A percentile compares a stretch with the other conserved stretches of the same genome.
Evolutionary conservation across 2,113 vertebrate genomes (phyloP).

Genomic region (Synodontis membranacea): DNA sequence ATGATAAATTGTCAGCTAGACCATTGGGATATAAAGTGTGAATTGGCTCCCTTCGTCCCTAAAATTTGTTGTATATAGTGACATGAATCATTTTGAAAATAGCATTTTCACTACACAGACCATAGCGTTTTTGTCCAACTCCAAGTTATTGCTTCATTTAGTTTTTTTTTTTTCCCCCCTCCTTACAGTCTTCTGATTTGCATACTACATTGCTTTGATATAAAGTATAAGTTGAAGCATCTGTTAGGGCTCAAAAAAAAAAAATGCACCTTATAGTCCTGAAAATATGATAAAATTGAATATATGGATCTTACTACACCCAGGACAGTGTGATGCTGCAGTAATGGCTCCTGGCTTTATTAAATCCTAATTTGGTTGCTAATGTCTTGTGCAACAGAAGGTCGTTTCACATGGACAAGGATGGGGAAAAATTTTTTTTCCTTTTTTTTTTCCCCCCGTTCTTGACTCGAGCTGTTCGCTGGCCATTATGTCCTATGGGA

Average conservation of each 20-base stretch:
- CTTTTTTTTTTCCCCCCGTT: background rate
- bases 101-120: slow-evolving; percentile 36
- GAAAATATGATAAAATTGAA: slow-evolving; percentile 7
- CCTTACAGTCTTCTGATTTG: slow-evolving; percentile 42
- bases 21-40: slow-evolving; percentile 30
- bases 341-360: slow-evolving; percentile 42
- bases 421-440: background rate
- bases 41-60: slow-evolving; percentile 37
- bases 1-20: slow-evolving; percentile 49
- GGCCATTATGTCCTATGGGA: slow-evolving; percentile 15
- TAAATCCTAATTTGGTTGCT: slow-evolving; percentile 45
- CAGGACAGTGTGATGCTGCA: slow-evolving; percentile 10
- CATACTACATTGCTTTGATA: slow-evolving; percentile 23
- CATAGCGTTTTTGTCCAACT: slow-evolving; percentile 14
- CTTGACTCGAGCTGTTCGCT: slow-evolving; percentile 6
- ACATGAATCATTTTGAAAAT: slow-evolving; percentile 47
- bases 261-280: background rate
- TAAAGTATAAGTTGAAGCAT: background rate
- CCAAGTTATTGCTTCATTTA: slow-evolving; percentile 39
- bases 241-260: background rate
- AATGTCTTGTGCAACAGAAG: slow-evolving; percentile 17
- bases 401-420: background rate
- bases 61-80: slow-evolving; percentile 21
- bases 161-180: slow-evolving; percentile 11
- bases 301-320: slow-evolving; percentile 46